Conservation (phyloP, 2,888 invertebrate genomes). For the Hoplodrina blanda region DNA sequence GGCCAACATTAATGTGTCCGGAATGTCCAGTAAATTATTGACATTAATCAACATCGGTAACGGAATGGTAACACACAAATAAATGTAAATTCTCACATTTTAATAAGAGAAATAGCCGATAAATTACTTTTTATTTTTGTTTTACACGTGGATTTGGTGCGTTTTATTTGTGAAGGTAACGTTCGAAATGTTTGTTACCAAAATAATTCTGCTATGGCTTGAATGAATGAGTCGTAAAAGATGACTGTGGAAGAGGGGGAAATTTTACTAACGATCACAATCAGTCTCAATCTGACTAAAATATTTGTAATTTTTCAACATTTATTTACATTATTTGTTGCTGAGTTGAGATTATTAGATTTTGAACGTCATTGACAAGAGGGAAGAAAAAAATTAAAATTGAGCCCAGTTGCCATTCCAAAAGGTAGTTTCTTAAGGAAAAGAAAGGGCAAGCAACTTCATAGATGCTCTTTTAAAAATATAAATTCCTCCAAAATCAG, state of each 20-base stretch:
- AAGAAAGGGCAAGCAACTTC: too few species aligned
- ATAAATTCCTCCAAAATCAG: too few species aligned
- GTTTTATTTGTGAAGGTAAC: slow-evolving; percentile 51
- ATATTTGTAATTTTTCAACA: too few species aligned
- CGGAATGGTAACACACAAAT: slow-evolving; percentile 66
- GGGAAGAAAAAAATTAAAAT: too few species aligned
- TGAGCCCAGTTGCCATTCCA: too few species aligned
- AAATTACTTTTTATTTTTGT: slow-evolving; percentile 60
- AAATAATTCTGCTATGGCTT: slow-evolving; percentile 29
- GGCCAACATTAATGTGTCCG: slow-evolving; percentile 73
- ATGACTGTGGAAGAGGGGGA: not conserved
- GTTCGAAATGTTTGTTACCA: slow-evolving; percentile 25
- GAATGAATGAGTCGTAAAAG: slow-evolving; percentile 28
- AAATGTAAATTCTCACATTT: slow-evolving; percentile 63
- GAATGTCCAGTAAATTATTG: slow-evolving; percentile 68
- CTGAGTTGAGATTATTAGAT: too few species aligned
- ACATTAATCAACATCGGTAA: slow-evolving; percentile 73
- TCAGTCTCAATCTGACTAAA: too few species aligned
- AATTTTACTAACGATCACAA: too few species aligned
- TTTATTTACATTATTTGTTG: too few species aligned
- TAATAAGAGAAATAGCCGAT: slow-evolving; percentile 61
- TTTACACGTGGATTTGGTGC: slow-evolving; percentile 43
- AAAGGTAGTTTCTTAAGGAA: too few species aligned
- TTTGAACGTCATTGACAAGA: too few species aligned
- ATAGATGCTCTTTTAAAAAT: too few species aligned